phyloP scores from a whole-genome alignment of 1,140 invertebrate species.

The Ips typographus region DNA sequence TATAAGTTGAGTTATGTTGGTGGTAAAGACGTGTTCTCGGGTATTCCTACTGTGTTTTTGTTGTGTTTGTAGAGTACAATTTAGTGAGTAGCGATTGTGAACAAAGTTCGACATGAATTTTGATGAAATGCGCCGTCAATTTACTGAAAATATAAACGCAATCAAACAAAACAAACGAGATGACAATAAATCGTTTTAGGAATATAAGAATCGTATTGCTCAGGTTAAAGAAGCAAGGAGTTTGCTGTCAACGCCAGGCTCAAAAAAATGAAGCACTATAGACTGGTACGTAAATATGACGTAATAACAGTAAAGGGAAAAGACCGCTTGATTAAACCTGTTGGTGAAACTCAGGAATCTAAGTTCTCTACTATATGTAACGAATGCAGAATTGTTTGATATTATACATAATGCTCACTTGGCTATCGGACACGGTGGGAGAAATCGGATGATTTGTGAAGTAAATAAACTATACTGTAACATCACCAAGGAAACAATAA shows the following conservation, averaged over 20 bases:
- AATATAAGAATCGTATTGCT: background rate
- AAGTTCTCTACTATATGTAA: conserved; percentile 1
- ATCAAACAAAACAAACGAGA: too few relatives aligned
- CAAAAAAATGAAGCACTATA: conserved; percentile 16
- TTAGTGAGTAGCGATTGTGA: too few relatives aligned
- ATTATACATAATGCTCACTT: background rate
- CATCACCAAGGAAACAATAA: background rate
- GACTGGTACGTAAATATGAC: conserved; percentile 14
- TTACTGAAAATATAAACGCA: too few relatives aligned
- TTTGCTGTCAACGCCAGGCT: background rate
- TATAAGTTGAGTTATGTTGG: too few relatives aligned
- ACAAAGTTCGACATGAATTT: too few relatives aligned
- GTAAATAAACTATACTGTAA: background rate
- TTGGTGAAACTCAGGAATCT: background rate
- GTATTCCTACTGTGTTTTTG: too few relatives aligned
- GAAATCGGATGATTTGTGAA: background rate
- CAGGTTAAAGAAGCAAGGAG: background rate
- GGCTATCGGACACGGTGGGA: background rate
- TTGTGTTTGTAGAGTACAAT: too few relatives aligned
- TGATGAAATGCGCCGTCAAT: too few relatives aligned
- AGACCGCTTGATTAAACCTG: conserved; percentile 17
- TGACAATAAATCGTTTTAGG: conserved; percentile 1
- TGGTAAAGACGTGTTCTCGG: too few relatives aligned
- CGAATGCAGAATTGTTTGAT: background rate
- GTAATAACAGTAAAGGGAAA: conserved; percentile 16